Conservation (phyloP, 2,113 vertebrate species). For the Gasterosteus nipponicus region DNA sequence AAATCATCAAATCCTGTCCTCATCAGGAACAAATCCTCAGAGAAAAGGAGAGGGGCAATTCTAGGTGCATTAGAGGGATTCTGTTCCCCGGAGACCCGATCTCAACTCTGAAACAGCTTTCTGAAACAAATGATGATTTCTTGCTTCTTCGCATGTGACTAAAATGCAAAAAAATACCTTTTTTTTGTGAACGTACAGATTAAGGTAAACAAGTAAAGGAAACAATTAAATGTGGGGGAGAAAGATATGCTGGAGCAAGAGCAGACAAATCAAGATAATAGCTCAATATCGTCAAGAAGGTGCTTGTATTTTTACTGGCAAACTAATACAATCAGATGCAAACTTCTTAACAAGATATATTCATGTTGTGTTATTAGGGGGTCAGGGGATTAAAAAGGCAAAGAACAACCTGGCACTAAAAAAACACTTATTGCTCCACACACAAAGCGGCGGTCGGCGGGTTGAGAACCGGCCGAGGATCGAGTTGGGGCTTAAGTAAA, state of each 20-base stretch:
- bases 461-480: too few species aligned
- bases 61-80: neutral
- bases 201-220: neutral
- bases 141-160: neutral
- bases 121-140: neutral
- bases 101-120: neutral
- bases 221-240: neutral
- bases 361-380: too few species aligned
- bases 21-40: neutral
- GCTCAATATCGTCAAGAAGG: neutral
- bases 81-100: neutral
- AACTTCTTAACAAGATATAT: too few species aligned
- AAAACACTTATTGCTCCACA: too few species aligned
- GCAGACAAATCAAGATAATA: neutral
- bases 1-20: neutral
- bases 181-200: neutral
- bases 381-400: too few species aligned
- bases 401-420: too few species aligned
- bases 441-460: too few species aligned
- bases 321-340: too few species aligned
- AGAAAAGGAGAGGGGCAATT: neutral
- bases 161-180: neutral
- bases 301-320: too few species aligned
- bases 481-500: too few species aligned
- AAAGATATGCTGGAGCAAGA: neutral